Base-by-base conservation (phyloP, 53 echinoderm and acorn worm genomes). In the Patiria pectinifera region DNA sequence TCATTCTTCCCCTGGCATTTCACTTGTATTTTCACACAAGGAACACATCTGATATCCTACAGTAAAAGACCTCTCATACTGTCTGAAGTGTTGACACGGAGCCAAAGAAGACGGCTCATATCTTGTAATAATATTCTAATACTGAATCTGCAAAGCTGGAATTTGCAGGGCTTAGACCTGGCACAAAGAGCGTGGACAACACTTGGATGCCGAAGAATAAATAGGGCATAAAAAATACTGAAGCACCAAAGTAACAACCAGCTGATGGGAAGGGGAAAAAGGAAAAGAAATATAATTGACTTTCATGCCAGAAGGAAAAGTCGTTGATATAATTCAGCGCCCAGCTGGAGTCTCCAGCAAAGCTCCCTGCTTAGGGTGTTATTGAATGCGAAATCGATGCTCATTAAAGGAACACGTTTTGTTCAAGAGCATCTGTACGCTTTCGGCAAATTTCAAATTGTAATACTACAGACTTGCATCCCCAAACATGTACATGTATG, bases 221-320 rank as follows among this genome's bases (percentile, higher is more conserved):
- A 49, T 82, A 49, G 48, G 53, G 48, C 82, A 19, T 82, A 44
- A 59, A 11, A 76, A 15, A 82, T 82, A n/a, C 16, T n/a, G 9
- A 6, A 19, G 59, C 22, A 11, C 15, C 10, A 6, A 8, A 77
- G 45, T 26, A 77, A 26, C 45, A 62, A 24, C 83, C 70, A 83
- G 61, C n/a, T 76, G 48, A 44, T 45, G 62, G 15, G 82, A 71
- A 15, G 66, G 3, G 3, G 66, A 16, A 69, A 25, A 69, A 26
- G n/a, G 74, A 71, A 23, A 8, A 53, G 72, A 71, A 23, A 53
- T 21, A 69, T 70, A 59, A 71, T 87, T 78, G 78, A 76, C 70
- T 45, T 44, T 43, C 76, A 66, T 62, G 84, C 91, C 83, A 79
- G 45, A 76, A 49, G 71, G 87, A 87, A 86, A 85, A 45, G 47